A percentile compares a stretch with the other conserved stretches of the same genome.
Evolutionary conservation across 2,888 invertebrate species (phyloP).

Genomic region (Lithophane semibrunnea): DNA sequence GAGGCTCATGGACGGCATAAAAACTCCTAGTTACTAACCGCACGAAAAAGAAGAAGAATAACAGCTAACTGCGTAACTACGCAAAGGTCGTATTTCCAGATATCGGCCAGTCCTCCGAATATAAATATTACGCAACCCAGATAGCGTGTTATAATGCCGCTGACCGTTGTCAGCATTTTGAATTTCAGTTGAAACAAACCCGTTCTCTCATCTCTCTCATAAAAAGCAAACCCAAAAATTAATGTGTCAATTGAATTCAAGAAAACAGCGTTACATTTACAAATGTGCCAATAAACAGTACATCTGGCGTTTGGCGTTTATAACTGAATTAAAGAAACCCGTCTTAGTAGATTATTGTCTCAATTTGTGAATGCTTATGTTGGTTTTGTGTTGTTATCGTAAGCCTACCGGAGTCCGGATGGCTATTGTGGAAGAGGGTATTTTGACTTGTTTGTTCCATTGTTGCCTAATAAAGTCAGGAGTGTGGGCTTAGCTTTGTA

Average conservation of each 20-base stretch:
- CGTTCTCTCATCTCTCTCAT: background rate
- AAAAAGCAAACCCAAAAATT: conserved; percentile 14
- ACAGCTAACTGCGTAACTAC: too few relatives aligned
- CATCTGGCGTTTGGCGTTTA: conserved; percentile 53
- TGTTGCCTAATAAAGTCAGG: conserved; percentile 43
- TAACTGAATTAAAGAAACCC: conserved; percentile 65
- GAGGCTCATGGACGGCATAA: too few relatives aligned
- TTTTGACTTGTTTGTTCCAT: conserved; percentile 52
- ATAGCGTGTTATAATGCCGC: background rate
- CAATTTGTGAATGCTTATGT: conserved; percentile 65
- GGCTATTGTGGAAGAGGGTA: conserved; percentile 52
- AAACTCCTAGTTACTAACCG: too few relatives aligned
- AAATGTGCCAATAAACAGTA: conserved; percentile 26
- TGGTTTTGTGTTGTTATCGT: conserved; percentile 52
- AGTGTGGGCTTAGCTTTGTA: conserved; percentile 41
- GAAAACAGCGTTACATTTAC: conserved; percentile 11
- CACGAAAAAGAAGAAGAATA: too few relatives aligned
- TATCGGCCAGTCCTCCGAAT: too few relatives aligned
- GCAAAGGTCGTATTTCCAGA: too few relatives aligned
- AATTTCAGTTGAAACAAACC: background rate
- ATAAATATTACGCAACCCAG: too few relatives aligned
- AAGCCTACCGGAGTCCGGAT: conserved; percentile 44
- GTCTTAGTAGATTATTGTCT: conserved; percentile 57
- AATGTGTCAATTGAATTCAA: conserved; percentile 8
- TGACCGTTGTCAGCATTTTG: background rate